These are phyloP conservation scores for Amphipyra tragopoginis DNA, from an alignment of 2,888 invertebrate genomes.

Conservation along the genomic window DNA sequence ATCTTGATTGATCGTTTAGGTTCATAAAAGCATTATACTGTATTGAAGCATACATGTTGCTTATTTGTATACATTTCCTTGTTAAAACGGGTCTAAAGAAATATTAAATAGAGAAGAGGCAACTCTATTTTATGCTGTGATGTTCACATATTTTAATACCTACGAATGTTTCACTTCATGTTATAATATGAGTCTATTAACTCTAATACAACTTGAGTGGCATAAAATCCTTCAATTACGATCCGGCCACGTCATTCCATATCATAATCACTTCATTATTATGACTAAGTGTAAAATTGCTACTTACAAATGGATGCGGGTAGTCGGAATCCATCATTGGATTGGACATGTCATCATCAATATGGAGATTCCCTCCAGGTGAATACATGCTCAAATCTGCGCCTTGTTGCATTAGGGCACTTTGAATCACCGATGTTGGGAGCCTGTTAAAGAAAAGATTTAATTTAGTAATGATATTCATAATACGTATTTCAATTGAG, in stretches of 20 bases:
- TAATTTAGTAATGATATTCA: conserved; percentile 25
- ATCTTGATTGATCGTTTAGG: too few species aligned
- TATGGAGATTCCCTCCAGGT: conserved; percentile 80
- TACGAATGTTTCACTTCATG: not conserved
- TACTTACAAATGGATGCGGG: conserved; percentile 82
- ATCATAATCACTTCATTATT: conserved; percentile 49
- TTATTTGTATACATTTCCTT: too few species aligned
- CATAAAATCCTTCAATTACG: conserved; percentile 59
- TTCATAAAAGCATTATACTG: too few species aligned
- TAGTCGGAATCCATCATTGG: conserved; percentile 81
- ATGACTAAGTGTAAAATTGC: conserved; percentile 31
- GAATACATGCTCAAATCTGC: conserved; percentile 86
- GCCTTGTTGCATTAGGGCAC: conserved; percentile 84
- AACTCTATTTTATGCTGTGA: too few species aligned
- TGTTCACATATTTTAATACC: too few species aligned
- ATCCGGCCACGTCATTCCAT: conserved; percentile 41
- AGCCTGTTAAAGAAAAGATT: conserved; percentile 67
- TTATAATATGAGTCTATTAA: conserved; percentile 37
- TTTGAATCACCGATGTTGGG: conserved; percentile 86
- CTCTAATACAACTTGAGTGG: conserved; percentile 48
- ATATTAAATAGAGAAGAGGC: too few species aligned
- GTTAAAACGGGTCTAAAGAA: too few species aligned
- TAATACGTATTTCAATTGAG: conserved; percentile 40
- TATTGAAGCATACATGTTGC: too few species aligned
- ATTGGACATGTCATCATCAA: conserved; percentile 84